Conservation (phyloP, 2,113 vertebrate genomes). For the Phylloscopus trochiloides region DNA sequence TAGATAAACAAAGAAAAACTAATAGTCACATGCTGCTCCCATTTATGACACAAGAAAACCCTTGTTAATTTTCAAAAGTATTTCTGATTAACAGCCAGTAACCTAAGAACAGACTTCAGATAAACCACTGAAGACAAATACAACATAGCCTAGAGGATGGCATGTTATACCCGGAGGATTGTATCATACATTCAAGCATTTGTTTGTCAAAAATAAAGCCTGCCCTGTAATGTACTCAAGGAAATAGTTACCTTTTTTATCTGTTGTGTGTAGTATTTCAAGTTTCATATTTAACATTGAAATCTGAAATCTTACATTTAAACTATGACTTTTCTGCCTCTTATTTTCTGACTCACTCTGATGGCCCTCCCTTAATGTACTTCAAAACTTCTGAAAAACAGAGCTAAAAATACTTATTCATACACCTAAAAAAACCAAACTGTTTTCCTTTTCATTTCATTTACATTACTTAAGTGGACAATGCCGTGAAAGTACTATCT, state of each 20-base stretch:
- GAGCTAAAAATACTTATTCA: background rate
- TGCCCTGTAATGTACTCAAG: background rate
- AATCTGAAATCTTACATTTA: background rate
- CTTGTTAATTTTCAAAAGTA: background rate
- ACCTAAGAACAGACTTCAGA: background rate
- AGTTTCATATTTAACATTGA: background rate
- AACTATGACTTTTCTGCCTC: background rate
- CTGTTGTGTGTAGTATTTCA: background rate
- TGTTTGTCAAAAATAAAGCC: background rate
- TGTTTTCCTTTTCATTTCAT: background rate
- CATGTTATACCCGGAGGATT: background rate
- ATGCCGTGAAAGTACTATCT: background rate
- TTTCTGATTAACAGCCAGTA: background rate
- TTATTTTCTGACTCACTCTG: background rate
- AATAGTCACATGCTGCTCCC: background rate
- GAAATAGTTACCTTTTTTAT: background rate
- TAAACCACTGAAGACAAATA: background rate
- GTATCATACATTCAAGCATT: background rate
- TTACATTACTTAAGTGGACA: background rate
- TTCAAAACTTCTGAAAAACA: background rate
- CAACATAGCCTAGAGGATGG: background rate
- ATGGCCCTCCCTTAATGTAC: rapidly evolving
- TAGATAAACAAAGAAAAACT: background rate
- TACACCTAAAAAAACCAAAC: background rate
- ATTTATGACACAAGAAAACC: background rate